Evolutionary conservation across 92 coral and sea anemone genomes (phyloP), one percentile per base, ranked within the genome.

Genomic region (Palythoa heliodiscus): DNA sequence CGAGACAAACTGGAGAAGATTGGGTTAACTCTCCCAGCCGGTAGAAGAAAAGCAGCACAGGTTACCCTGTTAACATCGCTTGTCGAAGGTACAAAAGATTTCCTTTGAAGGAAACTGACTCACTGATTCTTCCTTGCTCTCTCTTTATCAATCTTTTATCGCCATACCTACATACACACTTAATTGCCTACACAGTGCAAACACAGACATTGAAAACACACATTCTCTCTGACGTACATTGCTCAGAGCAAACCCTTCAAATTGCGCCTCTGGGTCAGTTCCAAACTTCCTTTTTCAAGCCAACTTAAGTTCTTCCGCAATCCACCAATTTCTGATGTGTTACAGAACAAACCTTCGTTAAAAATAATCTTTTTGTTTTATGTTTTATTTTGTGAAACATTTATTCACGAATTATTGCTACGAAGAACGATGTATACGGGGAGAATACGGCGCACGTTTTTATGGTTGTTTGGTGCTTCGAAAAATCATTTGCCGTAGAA

Each of bases 21-120:
- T 55, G 99, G 99, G 39, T 75, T 97, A 75, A 88, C 99, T 48
- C 93, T 97, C 60, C 99, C 99, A 75, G 99, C 99, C 11, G 99
- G 99, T 39, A 84, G 99, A 39, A 91, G 99, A 89, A 97, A 97
- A 82, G 99, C 99, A 9, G 99, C 99, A 1, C 99, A 97, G 86
- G 99, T 97, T 8, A 97, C 99, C 11, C 89, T 97, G 0, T 93
- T 97, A 57, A 97, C 99, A 12, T 97, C 99, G 35, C 90, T 97
- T 52, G 99, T 97, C 8, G 99, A 97, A 91, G 99, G 99, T 91
- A 86, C 68, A 87, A 13, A n/a, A 69, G 52, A 52, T 20, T 14
- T 25, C 1, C 8, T 11, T 70, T 29, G 66, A 74, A 66, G 15
- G 78, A 82, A 60, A 14, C 50, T 22, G 5, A 22, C 54, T 17